phyloP scores from a whole-genome alignment of 2,888 invertebrate species.

The Chalcis sispes region DNA sequence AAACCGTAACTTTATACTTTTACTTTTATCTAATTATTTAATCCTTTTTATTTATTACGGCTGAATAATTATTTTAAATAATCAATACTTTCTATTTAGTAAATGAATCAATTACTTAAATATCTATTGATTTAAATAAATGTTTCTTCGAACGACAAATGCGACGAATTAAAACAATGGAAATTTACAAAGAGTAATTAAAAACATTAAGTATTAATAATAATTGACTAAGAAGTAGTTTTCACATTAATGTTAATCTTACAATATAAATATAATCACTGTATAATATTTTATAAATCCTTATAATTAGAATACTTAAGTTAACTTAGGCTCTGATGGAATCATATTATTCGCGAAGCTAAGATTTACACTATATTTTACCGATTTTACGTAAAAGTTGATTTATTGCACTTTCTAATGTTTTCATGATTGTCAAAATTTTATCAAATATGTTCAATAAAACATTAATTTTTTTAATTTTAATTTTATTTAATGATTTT shows the following conservation, averaged over 20 bases:
- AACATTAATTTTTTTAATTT: background rate
- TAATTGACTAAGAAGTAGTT: constrained; percentile 19
- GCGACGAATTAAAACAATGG: no score
- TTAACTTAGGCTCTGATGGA: constrained; percentile 43
- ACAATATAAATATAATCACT: constrained; percentile 3
- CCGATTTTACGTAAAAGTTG: background rate
- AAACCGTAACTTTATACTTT: constrained; percentile 15
- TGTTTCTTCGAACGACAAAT: no score
- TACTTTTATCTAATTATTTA: constrained; percentile 7
- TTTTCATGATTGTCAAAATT: constrained; percentile 33
- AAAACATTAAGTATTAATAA: constrained; percentile 18
- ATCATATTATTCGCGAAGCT: constrained; percentile 7
- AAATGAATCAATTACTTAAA: background rate
- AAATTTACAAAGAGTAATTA: constrained; percentile 21
- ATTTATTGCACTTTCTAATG: background rate
- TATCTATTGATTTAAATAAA: background rate
- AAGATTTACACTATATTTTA: background rate
- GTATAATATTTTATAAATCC: constrained; percentile 19
- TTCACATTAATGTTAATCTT: background rate
- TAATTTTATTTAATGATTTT: background rate
- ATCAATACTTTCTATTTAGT: background rate
- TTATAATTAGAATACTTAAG: constrained; percentile 36
- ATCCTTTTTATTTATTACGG: background rate
- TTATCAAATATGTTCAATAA: background rate
- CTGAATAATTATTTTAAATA: constrained; percentile 5